phyloP scores from a whole-genome alignment of 2,797 vertebrate genomes.

The Amazona finschi region DNA sequence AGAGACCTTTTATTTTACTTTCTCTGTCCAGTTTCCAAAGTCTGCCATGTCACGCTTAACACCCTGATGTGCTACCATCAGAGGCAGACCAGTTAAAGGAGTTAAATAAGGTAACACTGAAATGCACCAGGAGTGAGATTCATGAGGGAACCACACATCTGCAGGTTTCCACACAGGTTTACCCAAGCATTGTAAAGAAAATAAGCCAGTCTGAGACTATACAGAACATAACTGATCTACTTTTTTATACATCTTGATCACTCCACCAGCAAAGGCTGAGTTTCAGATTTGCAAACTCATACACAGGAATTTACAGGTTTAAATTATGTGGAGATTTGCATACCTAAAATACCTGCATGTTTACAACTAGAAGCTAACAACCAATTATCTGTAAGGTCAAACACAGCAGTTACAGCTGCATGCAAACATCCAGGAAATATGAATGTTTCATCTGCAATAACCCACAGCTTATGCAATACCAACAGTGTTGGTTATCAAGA shows the following conservation, averaged over 20 bases:
- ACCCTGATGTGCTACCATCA: not conserved
- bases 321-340: not conserved
- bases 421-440: conserved; percentile 43
- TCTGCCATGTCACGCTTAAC: not conserved
- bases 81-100: not conserved
- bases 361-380: not conserved
- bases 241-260: not conserved
- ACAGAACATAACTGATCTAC: not conserved
- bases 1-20: not conserved
- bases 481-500: conserved; percentile 26
- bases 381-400: conserved; percentile 24
- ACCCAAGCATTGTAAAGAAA: not conserved
- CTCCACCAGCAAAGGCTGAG: not conserved
- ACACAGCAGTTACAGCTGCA: conserved; percentile 32
- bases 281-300: not conserved
- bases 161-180: not conserved
- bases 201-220: not conserved
- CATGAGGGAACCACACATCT: not conserved
- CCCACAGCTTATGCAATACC: not conserved
- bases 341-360: not conserved
- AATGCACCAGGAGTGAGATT: not conserved
- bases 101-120: not conserved
- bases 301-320: not conserved
- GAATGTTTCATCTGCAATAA: conserved; percentile 4
- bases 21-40: not conserved